A percentile compares a stretch with the other conserved stretches of the same genome.
Conservation (phyloP, 2,113 vertebrate genomes). For the Prunella himalayana region DNA sequence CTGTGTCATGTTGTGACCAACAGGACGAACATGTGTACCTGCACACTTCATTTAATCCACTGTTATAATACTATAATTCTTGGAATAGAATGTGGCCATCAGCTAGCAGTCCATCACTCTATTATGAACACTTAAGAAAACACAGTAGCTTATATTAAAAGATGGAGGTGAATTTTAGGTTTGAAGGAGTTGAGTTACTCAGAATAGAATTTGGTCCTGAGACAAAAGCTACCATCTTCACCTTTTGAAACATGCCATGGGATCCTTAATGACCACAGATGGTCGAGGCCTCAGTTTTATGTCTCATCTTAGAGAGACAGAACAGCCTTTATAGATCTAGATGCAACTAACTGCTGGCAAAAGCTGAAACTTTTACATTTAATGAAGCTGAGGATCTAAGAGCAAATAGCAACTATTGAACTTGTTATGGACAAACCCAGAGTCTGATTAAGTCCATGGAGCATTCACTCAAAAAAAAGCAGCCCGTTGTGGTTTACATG, state of each 20-base stretch:
- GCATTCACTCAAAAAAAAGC: conserved; percentile 49
- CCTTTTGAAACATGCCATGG: conserved; percentile 40
- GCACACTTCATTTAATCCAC: neutral
- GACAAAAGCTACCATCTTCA: neutral
- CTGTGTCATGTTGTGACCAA: neutral
- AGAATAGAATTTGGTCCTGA: neutral
- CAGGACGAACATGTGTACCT: neutral
- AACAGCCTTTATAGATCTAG: conserved; percentile 68
- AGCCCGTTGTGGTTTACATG: conserved; percentile 30
- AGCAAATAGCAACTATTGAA: conserved; percentile 67
- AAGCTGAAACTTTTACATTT: conserved; percentile 66
- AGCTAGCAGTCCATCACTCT: neutral
- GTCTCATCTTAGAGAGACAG: conserved; percentile 56
- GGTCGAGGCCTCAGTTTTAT: conserved; percentile 44
- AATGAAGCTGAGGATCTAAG: conserved; percentile 66
- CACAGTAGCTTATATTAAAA: neutral
- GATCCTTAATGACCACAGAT: conserved; percentile 66
- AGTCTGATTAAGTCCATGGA: conserved; percentile 72
- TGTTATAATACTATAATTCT: neutral
- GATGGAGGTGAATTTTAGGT: neutral
- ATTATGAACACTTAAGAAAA: neutral
- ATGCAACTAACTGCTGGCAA: conserved; percentile 47
- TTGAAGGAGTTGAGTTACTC: neutral
- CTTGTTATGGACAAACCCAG: conserved; percentile 68
- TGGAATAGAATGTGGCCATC: neutral